Evolutionary conservation across 2,797 vertebrate species (phyloP).

Genomic region (Myiothlypis chrysogaster): DNA sequence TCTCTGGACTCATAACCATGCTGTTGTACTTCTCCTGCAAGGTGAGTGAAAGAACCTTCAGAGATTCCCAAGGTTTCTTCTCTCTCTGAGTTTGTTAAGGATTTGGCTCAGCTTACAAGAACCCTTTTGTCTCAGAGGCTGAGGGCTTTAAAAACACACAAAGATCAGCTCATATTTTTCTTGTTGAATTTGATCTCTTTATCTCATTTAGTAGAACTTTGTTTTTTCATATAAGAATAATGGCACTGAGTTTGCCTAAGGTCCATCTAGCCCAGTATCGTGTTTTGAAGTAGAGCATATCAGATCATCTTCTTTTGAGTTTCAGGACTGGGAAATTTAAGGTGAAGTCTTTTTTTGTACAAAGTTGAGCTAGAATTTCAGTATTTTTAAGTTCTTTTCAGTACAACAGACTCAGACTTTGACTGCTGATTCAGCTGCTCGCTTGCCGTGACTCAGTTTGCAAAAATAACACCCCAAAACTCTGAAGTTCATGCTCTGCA

Average conservation of each 20-base stretch:
- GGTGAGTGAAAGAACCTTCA: background rate
- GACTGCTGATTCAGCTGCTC: background rate
- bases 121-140: background rate
- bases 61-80: background rate
- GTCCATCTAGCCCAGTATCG: no score
- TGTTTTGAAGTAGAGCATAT: background rate
- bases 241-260: background rate
- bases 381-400: background rate
- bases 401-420: background rate
- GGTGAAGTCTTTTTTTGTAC: background rate
- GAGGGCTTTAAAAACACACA: background rate
- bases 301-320: background rate
- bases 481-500: background rate
- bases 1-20: background rate
- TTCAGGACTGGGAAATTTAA: background rate
- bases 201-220: background rate
- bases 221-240: background rate
- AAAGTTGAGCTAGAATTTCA: background rate
- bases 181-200: background rate
- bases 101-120: accelerated
- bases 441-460: background rate
- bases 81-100: background rate
- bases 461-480: background rate
- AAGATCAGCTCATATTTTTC: background rate
- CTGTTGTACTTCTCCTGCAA: background rate